A percentile compares a stretch with the other conserved stretches of the same genome.
Conservation (phyloP, 1,140 invertebrate genomes). For the Oryctes rhinoceros region DNA sequence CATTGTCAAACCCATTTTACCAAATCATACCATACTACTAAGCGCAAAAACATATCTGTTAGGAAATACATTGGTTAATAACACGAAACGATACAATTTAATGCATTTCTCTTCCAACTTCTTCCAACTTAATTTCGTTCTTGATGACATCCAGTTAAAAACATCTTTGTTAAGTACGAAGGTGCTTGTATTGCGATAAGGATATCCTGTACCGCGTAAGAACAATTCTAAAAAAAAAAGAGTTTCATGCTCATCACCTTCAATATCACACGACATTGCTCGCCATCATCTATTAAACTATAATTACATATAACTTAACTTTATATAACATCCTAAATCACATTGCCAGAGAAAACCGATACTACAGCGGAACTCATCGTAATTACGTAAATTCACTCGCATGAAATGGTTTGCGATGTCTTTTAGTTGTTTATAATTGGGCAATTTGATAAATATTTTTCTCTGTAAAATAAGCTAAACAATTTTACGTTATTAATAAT, state of each 20-base stretch:
- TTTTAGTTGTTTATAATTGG: neutral
- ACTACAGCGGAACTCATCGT: neutral
- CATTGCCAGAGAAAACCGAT: neutral
- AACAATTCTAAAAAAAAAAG: no score
- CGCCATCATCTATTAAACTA: neutral
- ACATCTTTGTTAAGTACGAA: neutral
- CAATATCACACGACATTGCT: neutral
- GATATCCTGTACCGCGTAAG: no score
- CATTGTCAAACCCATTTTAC: no score
- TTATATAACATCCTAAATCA: neutral
- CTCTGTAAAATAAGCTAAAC: no score
- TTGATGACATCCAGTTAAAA: neutral
- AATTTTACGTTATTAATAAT: neutral
- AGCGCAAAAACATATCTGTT: neutral
- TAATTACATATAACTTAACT: neutral
- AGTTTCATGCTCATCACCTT: neutral
- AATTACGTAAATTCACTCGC: neutral
- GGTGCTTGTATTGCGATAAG: no score
- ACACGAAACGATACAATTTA: neutral
- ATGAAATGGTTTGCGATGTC: neutral
- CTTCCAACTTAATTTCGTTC: neutral
- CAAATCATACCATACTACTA: no score
- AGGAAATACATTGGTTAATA: neutral
- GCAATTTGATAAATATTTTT: neutral
- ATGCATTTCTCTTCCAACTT: neutral